A percentile compares a stretch with the other conserved stretches of the same genome.
These are phyloP conservation scores for Vulpes vulpes DNA, from an alignment of 2,113 vertebrate species.

Conservation along the genomic window DNA sequence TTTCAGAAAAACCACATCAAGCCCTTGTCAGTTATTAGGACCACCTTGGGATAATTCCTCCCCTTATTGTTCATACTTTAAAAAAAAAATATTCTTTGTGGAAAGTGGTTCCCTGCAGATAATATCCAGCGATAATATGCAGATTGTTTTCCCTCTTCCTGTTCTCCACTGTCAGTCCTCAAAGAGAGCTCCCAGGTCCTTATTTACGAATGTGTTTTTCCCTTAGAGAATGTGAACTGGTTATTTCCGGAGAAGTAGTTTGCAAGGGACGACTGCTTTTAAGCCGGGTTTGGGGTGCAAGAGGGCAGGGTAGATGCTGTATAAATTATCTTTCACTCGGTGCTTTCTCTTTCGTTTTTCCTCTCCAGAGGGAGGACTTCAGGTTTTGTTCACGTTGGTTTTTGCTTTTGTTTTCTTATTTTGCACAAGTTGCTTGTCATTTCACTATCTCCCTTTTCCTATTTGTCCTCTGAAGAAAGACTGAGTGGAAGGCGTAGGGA, in stretches of 20 bases:
- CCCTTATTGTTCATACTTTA: constrained; percentile 78
- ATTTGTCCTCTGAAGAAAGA: not conserved
- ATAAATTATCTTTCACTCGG: not conserved
- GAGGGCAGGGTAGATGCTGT: not conserved
- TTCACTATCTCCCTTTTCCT: not conserved
- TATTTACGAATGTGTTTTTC: constrained; percentile 72
- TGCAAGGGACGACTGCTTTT: not conserved
- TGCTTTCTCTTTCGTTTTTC: not conserved
- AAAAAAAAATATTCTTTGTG: constrained; percentile 83
- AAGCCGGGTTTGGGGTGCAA: not conserved
- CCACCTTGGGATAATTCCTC: constrained; percentile 67
- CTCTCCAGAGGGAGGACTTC: not conserved
- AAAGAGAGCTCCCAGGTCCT: constrained; percentile 75
- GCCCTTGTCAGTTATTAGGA: constrained; percentile 81
- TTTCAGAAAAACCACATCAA: constrained; percentile 82
- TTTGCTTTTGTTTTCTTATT: not conserved
- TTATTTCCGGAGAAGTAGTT: constrained; percentile 50
- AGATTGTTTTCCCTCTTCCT: constrained; percentile 76
- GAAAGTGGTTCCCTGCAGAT: constrained; percentile 81
- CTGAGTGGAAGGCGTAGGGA: not conserved
- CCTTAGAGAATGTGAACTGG: constrained; percentile 49
- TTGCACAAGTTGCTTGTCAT: not conserved
- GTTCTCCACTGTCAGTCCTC: constrained; percentile 76
- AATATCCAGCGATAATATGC: constrained; percentile 62
- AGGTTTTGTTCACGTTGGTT: not conserved